Conservation (phyloP, 2,113 vertebrate genomes). For the Donacobius atricapilla region DNA sequence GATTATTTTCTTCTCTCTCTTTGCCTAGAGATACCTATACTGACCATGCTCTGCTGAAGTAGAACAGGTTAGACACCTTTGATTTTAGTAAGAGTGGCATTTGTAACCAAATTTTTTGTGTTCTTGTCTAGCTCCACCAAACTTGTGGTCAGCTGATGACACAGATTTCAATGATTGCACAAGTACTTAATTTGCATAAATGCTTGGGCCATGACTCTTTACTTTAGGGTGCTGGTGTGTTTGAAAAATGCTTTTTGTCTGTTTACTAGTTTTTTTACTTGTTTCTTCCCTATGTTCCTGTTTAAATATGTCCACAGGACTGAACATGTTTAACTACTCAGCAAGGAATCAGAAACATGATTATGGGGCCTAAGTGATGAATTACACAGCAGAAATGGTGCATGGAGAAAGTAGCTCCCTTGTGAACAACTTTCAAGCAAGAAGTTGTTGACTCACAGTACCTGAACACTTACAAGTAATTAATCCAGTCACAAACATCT, state of each 20-base stretch:
- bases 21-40: neutral
- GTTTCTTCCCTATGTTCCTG: neutral
- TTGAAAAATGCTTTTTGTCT: neutral
- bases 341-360: conserved; percentile 30
- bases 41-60: neutral
- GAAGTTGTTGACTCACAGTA: neutral
- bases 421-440: conserved; percentile 29
- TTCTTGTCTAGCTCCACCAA: neutral
- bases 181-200: neutral
- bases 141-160: neutral
- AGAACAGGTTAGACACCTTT: neutral
- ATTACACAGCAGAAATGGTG: conserved; percentile 34
- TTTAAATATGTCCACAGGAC: neutral
- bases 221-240: neutral
- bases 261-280: neutral
- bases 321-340: neutral
- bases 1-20: neutral
- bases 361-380: conserved; percentile 6
- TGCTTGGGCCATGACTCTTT: neutral
- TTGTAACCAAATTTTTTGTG: neutral
- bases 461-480: conserved; percentile 21
- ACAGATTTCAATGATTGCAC: neutral
- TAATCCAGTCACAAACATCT: conserved; percentile 52
- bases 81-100: neutral
- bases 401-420: conserved; percentile 27